These are phyloP conservation scores for Onychomys leucogaster DNA, from an alignment of 2,797 vertebrate genomes.

Conservation along the genomic window DNA sequence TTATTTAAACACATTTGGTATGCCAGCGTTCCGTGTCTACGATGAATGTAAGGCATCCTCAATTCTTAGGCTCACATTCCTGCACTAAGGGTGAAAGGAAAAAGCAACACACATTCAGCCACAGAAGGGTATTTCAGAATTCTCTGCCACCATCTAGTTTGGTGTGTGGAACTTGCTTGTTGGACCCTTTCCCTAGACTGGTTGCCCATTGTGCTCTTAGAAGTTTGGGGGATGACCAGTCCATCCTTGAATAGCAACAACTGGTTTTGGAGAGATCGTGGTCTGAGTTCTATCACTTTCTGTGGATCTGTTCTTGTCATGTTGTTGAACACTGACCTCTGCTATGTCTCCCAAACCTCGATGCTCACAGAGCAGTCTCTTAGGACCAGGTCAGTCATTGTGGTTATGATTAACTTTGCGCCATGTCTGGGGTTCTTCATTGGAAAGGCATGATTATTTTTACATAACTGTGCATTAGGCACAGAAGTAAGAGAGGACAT, in stretches of 20 bases:
- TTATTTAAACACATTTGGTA: not conserved
- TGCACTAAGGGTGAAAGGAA: not conserved
- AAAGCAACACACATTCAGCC: not conserved
- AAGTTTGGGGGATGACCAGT: not conserved
- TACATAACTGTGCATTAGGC: not conserved
- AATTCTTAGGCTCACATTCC: not conserved
- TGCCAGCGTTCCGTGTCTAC: not conserved
- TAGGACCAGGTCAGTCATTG: not conserved
- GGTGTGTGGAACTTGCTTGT: no score
- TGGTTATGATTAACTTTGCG: not conserved
- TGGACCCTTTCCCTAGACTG: not conserved
- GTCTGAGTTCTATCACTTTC: not conserved
- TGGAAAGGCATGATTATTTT: constrained; percentile 4
- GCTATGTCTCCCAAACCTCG: not conserved
- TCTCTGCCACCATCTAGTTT: not conserved
- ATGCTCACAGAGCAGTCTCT: not conserved
- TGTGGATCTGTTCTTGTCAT: not conserved
- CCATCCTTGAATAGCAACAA: not conserved
- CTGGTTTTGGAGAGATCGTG: not conserved
- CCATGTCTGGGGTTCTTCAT: not conserved
- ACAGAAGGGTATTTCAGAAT: not conserved
- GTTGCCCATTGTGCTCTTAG: not conserved
- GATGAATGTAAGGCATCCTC: not conserved
- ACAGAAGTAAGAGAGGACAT: not conserved
- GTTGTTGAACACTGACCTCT: not conserved